Evolutionary conservation across 2,888 invertebrate genomes (phyloP), one percentile per base, ranked within the genome.

Genomic region (Tenthredo notha): DNA sequence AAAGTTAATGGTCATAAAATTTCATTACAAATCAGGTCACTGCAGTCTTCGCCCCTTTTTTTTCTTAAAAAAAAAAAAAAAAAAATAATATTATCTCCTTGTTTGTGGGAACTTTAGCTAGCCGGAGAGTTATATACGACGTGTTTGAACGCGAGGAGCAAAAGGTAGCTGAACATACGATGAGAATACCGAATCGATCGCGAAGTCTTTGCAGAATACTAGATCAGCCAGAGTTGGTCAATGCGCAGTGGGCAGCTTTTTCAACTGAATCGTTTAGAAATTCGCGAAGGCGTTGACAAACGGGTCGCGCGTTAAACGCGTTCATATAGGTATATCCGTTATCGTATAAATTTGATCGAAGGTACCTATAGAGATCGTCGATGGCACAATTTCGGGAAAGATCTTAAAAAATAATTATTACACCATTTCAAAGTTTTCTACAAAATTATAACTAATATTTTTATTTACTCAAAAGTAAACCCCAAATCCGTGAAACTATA

Each of bases 261-360:
- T 67, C 83, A 70, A 70, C 12, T 85, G 88, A 89, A 88, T 84
- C 84, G 85, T 84, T 88, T 87, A 88, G 86, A 86, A 87, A 87
- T 88, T 87, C 87, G 86, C 83, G 87, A 86, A 75, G 67, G 70
- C 85, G 85, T 89, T 84, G 80, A 67, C 86, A 87, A 85, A 86
- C 86, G 85, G 87, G 84, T 85, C 86, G 85, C 86, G 86, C 74
- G 40, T 15, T 47, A 12, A 47, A 4, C 12, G 12, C 12, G 12
- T 47, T 43, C 43, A 33, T 58, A n/a, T n/a, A 18, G 10, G 7
- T 43, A 65, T 21, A 40, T 75, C 70, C 72, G 40, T 72, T 10
- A 21, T 21, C 25, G 12, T 18, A 9, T 61, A 61, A 10, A 61
- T 37, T 37, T 37, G 7, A 37, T 10, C 61, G 12, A 61, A 10